phyloP scores from a whole-genome alignment of 2,888 invertebrate genomes.

The Megaustenia siamemsis region DNA sequence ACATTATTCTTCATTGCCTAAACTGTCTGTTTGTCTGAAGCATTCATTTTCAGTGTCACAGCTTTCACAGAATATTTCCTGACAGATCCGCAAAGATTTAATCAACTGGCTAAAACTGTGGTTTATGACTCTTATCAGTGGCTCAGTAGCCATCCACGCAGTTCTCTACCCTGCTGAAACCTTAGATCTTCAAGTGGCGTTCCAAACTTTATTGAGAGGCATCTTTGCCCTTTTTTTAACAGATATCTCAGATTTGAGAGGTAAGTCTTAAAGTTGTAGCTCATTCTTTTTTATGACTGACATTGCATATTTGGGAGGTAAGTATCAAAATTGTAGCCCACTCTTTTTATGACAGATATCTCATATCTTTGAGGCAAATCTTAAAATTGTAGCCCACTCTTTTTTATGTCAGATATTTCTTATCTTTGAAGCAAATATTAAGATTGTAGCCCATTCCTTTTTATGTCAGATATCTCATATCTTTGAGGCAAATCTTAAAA shows the following conservation, averaged over 20 bases:
- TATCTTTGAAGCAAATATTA: too few relatives aligned
- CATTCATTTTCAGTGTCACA: too few relatives aligned
- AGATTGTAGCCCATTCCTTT: too few relatives aligned
- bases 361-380: too few relatives aligned
- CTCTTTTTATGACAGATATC: not conserved
- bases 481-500: too few relatives aligned
- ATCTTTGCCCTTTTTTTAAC: constrained; percentile 81
- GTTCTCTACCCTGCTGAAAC: constrained; percentile 81
- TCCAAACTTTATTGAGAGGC: constrained; percentile 79
- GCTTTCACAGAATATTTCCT: too few relatives aligned
- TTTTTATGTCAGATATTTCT: not conserved
- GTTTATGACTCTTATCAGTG: constrained; percentile 77
- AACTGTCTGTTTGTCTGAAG: too few relatives aligned
- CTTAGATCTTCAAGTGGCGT: constrained; percentile 71
- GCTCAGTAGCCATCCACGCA: constrained; percentile 80
- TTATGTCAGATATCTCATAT: too few relatives aligned
- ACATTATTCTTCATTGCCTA: too few relatives aligned
- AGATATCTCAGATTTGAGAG: constrained; percentile 76
- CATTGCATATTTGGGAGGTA: too few relatives aligned
- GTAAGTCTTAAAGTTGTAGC: not conserved
- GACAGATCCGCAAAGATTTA: constrained; percentile 77
- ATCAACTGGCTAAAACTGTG: constrained; percentile 78
- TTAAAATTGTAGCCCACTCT: too few relatives aligned
- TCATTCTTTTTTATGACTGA: not conserved
- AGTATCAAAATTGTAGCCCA: too few relatives aligned